Evolutionary conservation across 30 jellyfish, hydroid and myxozoan genomes (phyloP), one percentile per base, ranked within the genome.

Genomic region (Hydractinia echinata): DNA sequence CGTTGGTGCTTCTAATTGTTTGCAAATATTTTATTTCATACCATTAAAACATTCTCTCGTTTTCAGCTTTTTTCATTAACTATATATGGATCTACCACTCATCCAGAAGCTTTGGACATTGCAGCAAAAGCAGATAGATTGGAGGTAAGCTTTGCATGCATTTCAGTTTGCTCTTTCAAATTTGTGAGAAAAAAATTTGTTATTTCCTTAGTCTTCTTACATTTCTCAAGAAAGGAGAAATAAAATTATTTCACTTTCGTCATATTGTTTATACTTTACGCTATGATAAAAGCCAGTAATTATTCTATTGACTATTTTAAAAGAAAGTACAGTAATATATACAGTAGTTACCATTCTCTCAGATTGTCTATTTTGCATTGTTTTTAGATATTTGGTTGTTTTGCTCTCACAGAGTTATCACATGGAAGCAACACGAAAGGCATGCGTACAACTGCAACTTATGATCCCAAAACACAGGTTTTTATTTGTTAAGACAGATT

Each of bases 351-450:
- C 44, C 44, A 30, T 30, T 30, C 44, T 30, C 44, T 2, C 44
- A 30, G 44, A 30, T 30, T 30, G 44, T 30, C 44, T 30, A 30
- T 30, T 30, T 30, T 30, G 44, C 44, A 30, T 30, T 30, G 44
- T 30, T 21, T n/a, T 18, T 79, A 92, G 98, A 88, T 92, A 0
- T 64, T 79, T 71, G 98, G 98, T 16, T 86, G 91, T 39, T 92
- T 86, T 87, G 98, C 98, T 53, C 69, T 92, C 73, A 92, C 98
- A 64, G 98, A 92, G 64, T 70, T 92, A 11, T 87, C 93, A 16
- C 98, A 92, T 81, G 98, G 98, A 3, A 86, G 95, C 50, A 92
- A 92, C 89, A 92, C 98, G 58, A 92, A 87, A 76, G 98, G 96
- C 20, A 92, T 92, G 98, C 76, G 88, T 58, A 92, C 98, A 55